Conservation (phyloP, 2,113 vertebrate genomes). For the Oncorhynchus clarkii region DNA sequence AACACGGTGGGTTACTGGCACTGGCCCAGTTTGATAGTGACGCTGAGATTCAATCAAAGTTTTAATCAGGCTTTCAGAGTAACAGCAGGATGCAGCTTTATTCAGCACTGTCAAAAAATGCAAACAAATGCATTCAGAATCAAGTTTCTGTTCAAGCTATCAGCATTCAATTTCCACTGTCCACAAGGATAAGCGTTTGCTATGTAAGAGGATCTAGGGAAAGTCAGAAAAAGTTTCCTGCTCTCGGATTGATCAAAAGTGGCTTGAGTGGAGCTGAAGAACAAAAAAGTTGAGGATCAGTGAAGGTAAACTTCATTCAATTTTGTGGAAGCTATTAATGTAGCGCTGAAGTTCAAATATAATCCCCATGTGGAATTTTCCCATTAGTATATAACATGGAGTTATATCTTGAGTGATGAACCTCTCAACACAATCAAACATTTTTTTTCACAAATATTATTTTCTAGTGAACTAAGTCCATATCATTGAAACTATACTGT, state of each 20-base stretch:
- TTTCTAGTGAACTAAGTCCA: too few species aligned
- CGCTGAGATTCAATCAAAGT: constrained; percentile 6
- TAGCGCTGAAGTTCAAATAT: background rate
- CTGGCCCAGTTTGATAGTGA: constrained; percentile 8
- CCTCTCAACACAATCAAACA: too few species aligned
- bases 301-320: background rate
- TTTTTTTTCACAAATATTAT: too few species aligned
- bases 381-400: background rate
- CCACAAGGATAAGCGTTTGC: background rate
- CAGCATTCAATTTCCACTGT: constrained; percentile 11
- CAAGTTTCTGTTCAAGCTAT: constrained; percentile 16
- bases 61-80: constrained; percentile 30
- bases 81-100: background rate
- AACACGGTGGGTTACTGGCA: background rate
- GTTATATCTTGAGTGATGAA: background rate
- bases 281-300: background rate
- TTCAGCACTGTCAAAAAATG: constrained; percentile 6
- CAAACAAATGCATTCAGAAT: background rate
- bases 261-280: too few species aligned
- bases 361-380: background rate
- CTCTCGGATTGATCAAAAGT: too few species aligned
- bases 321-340: background rate
- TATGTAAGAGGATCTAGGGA: too few species aligned
- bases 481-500: too few species aligned
- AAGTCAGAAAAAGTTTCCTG: too few species aligned